A percentile compares a stretch with the other conserved stretches of the same genome.
phyloP scores from a whole-genome alignment of 2,113 vertebrate genomes.

The Papio anubis region DNA sequence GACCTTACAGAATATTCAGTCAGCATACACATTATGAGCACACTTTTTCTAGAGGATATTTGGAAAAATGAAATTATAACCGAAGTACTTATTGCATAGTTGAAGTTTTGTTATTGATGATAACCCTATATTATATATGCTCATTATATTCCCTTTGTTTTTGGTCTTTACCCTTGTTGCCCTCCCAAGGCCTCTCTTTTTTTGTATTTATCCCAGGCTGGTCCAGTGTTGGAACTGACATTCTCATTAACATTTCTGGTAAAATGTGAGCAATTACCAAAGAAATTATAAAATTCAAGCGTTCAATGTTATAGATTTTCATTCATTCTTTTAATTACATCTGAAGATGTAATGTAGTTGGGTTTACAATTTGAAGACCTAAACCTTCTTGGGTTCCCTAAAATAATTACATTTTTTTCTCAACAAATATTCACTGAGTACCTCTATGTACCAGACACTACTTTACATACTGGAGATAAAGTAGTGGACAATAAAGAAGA shows the following conservation, averaged over 20 bases:
- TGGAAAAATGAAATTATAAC: background rate
- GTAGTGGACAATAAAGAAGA: background rate
- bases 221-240: background rate
- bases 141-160: background rate
- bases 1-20: background rate
- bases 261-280: background rate
- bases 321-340: background rate
- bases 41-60: background rate
- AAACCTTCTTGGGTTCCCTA: background rate
- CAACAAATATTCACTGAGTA: background rate
- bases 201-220: background rate
- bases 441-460: background rate
- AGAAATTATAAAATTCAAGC: background rate
- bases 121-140: background rate
- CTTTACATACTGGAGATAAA: background rate
- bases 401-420: background rate
- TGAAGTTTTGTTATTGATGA: background rate
- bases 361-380: background rate
- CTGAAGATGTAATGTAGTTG: background rate
- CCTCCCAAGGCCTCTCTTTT: background rate
- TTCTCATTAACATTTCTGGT: background rate
- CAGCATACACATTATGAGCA: background rate
- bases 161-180: background rate
- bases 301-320: background rate
- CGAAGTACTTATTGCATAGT: background rate